phyloP scores from a whole-genome alignment of 2,888 invertebrate species.

The Cantharis rustica region DNA sequence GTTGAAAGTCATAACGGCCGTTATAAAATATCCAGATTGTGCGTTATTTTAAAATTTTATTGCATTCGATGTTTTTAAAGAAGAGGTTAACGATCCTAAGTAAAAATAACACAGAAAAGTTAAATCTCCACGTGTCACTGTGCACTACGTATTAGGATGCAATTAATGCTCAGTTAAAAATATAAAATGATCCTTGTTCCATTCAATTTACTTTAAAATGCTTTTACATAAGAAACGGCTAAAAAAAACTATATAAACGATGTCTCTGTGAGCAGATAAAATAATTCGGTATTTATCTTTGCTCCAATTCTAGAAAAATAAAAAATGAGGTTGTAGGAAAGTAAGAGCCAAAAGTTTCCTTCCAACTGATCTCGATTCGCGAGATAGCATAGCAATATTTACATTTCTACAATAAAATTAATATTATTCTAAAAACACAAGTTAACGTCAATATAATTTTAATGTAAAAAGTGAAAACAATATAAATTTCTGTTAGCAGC shows the following conservation, averaged over 20 bases:
- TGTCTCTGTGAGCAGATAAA: neutral
- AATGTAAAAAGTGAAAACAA: neutral
- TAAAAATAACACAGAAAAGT: constrained; percentile 21
- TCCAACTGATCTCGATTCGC: neutral
- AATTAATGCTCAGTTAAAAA: neutral
- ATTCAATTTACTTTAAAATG: neutral
- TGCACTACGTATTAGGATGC: neutral
- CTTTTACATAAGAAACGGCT: neutral
- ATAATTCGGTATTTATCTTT: neutral
- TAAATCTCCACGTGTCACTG: constrained; percentile 15
- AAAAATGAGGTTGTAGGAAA: neutral
- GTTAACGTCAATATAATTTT: neutral
- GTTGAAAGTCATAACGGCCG: constrained; percentile 7
- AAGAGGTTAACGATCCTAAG: constrained; percentile 20
- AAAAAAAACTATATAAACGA: neutral
- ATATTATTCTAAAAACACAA: no score
- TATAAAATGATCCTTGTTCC: neutral
- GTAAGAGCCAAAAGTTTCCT: neutral
- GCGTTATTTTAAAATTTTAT: constrained; percentile 12
- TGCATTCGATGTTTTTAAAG: constrained; percentile 19
- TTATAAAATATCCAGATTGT: constrained; percentile 10
- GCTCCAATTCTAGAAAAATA: neutral
- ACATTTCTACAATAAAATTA: no score
- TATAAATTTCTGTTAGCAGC: neutral
- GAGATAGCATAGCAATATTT: neutral